Evolutionary conservation across 2,797 vertebrate species (phyloP), one percentile per base, ranked within the genome.

Genomic region (Coendou prehensilis): DNA sequence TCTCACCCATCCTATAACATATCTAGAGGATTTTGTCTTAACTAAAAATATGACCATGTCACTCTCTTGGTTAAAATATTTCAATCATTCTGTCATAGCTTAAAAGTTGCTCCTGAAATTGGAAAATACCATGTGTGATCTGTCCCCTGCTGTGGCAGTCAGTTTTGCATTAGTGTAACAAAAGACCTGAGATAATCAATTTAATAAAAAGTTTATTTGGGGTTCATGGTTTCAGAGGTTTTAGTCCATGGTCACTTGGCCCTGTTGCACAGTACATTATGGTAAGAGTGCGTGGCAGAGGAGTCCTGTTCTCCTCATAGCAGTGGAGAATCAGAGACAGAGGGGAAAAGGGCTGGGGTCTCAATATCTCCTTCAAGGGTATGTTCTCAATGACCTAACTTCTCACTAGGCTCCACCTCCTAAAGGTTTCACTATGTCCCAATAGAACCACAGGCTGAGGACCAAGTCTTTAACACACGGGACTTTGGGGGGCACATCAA

Each of bases 31-130:
- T 56, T 93, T 61, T n/a, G 33, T 82, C 57, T 87, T 87, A 83
- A 57, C 84, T 67, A 89, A 93, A 96, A 82, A 79, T 67, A 89
- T 59, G 37, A 57, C 26, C 64, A 54, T 76, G 47, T 59, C n/a
- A 89, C 9, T 85, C 64, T 69, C 22, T 47, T 86, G 28, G n/a
- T 95, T 78, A 87, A 86, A 89, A 86, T 81, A 71, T 81, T 54
- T 92, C 33, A n/a, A 7, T 84, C 37, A 82, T 69, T 52, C 64
- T 88, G 26, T 33, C 57, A 52, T 56, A 22, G 5, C 15, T 23
- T 71, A 22, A 41, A 30, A 71, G 5, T 81, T 89, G n/a, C 45
- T 75, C 67, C 56, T 89, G 71, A 79, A 79, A 10, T 2, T 69
- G 14, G 50, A 37, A 45, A n/a, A 82, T 33, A 81, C 84, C 14